Percentiles rank a stretch among this genome's conserved stretches.
phyloP scores from a whole-genome alignment of 2,888 invertebrate genomes.

The Andrena praecox region DNA sequence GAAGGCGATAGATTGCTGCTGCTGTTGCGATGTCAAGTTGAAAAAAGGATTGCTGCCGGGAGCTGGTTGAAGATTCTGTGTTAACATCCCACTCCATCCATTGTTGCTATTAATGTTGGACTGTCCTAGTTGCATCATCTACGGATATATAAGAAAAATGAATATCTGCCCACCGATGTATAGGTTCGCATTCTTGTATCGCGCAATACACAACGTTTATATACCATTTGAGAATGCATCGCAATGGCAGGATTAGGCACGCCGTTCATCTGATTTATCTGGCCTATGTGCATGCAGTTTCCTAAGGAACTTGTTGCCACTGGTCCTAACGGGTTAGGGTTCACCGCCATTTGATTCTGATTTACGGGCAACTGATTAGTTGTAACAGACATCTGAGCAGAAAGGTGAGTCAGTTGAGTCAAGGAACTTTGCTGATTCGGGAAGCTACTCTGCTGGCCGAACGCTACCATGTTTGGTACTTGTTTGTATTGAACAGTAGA shows the following conservation, averaged over 20 bases:
- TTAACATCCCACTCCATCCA: conserved; percentile 82
- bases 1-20: conserved; percentile 68
- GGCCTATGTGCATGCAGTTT: conserved; percentile 73
- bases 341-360: conserved; percentile 77
- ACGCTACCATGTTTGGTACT: conserved; percentile 69
- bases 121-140: conserved; percentile 81
- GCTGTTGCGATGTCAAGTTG: conserved; percentile 79
- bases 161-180: not conserved
- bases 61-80: conserved; percentile 82
- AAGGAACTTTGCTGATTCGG: conserved; percentile 73
- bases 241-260: conserved; percentile 73
- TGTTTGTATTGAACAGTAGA: conserved; percentile 75
- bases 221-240: conserved; percentile 81
- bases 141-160: conserved; percentile 25
- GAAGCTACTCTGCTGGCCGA: conserved; percentile 76
- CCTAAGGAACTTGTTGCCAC: conserved; percentile 72
- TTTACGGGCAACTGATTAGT: conserved; percentile 76
- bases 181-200: not conserved
- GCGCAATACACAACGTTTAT: conserved; percentile 18
- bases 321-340: conserved; percentile 72
- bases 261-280: conserved; percentile 77
- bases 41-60: conserved; percentile 84
- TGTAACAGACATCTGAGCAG: conserved; percentile 78
- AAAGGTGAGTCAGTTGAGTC: conserved; percentile 75
- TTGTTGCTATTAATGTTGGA: conserved; percentile 76